Conservation (phyloP, 1,140 invertebrate species). For the Melipona quadrifasciata region DNA sequence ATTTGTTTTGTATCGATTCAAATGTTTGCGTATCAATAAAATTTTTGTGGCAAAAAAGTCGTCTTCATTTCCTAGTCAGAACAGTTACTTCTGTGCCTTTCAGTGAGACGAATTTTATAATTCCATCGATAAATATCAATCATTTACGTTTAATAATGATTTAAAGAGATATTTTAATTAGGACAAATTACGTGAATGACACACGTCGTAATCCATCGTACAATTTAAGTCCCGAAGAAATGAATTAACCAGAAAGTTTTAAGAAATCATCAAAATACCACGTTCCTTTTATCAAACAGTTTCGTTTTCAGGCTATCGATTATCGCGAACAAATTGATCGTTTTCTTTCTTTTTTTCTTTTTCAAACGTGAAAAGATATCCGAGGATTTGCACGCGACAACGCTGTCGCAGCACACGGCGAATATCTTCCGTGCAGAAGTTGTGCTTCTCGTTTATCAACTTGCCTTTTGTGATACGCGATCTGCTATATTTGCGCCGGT, state of each 20-base stretch:
- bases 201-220: too few relatives aligned
- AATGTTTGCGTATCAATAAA: too few relatives aligned
- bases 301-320: not conserved
- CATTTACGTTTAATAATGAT: too few relatives aligned
- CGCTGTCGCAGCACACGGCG: slow-evolving; percentile 14
- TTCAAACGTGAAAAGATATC: not conserved
- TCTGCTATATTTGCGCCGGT: slow-evolving; percentile 67
- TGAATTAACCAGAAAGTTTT: not conserved
- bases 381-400: slow-evolving; percentile 4
- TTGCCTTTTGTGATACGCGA: slow-evolving; percentile 62
- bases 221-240: not conserved
- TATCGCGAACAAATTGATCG: not conserved
- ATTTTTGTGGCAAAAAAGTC: too few relatives aligned
- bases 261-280: not conserved
- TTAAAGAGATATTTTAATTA: too few relatives aligned
- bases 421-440: slow-evolving; percentile 48
- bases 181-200: too few relatives aligned
- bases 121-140: too few relatives aligned
- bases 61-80: too few relatives aligned
- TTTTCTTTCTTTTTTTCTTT: not conserved
- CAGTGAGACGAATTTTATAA: too few relatives aligned
- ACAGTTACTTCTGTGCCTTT: too few relatives aligned
- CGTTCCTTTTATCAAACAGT: not conserved
- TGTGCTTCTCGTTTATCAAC: slow-evolving; percentile 62
- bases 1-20: too few relatives aligned